Evolutionary conservation across 64 coral and sea anemone species (phyloP).

Genomic region (Hydrozoanthus tunicans): DNA sequence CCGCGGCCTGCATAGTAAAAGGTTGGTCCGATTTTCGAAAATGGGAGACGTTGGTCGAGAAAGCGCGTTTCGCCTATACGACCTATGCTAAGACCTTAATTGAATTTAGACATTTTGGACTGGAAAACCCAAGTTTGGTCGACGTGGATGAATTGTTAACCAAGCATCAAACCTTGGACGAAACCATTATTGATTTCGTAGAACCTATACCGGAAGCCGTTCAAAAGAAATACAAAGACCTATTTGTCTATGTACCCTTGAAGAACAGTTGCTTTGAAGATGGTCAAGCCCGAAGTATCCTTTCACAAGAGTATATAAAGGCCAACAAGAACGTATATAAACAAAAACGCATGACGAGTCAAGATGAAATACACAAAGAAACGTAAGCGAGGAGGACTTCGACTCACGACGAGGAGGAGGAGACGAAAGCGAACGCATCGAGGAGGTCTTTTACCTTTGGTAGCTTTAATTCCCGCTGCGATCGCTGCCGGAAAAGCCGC

Average conservation of each 20-base stretch:
- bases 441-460: neutral
- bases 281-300: constrained; percentile 45
- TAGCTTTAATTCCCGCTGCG: neutral
- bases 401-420: neutral
- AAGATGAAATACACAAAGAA: constrained; percentile 4
- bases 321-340: neutral
- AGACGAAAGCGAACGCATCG: neutral
- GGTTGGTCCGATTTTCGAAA: constrained; percentile 33
- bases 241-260: constrained; percentile 32
- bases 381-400: constrained; percentile 2
- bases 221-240: constrained; percentile 13
- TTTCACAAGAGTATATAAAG: constrained; percentile 17
- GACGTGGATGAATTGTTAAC: constrained; percentile 3
- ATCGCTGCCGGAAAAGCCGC: constrained; percentile 37
- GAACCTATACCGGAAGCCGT: constrained; percentile 22
- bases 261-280: constrained; percentile 39
- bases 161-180: constrained; percentile 23
- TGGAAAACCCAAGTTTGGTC: neutral
- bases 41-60: constrained; percentile 27
- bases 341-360: neutral
- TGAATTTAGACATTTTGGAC: constrained; percentile 37
- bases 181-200: constrained; percentile 42
- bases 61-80: constrained; percentile 34
- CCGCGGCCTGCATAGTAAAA: constrained; percentile 20
- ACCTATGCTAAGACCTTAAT: constrained; percentile 37